Conservation (phyloP, 2,113 vertebrate genomes). For the Bufo gargarizans region DNA sequence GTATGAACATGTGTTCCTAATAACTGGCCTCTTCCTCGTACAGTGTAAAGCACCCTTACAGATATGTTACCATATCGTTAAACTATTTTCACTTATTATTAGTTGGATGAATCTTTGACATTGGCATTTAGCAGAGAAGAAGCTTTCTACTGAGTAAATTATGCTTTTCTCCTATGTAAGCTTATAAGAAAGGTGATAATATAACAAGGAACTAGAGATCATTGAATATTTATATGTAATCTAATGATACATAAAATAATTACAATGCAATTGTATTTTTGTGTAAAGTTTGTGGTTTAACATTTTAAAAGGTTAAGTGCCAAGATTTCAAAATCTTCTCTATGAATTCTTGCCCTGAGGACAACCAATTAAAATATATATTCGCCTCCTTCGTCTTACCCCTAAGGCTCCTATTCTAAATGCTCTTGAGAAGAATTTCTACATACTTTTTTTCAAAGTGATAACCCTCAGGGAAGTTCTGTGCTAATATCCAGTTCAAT, state of each 20-base stretch:
- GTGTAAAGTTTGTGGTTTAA: constrained; percentile 23
- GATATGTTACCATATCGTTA: background rate
- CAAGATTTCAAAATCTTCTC: constrained; percentile 29
- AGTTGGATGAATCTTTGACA: background rate
- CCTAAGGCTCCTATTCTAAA: constrained; percentile 31
- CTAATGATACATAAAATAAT: constrained; percentile 27
- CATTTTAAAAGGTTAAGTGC: constrained; percentile 40
- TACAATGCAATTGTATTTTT: background rate
- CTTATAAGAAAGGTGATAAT: background rate
- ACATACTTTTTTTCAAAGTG: constrained; percentile 39
- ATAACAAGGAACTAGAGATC: background rate
- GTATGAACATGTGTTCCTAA: no score
- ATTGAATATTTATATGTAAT: constrained; percentile 9
- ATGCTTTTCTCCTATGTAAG: background rate
- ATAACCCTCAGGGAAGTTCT: constrained; percentile 49
- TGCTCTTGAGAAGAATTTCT: constrained; percentile 27
- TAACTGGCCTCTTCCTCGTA: no score
- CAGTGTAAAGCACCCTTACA: no score
- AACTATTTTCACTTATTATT: background rate
- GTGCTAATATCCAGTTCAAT: constrained; percentile 52
- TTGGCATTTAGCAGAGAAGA: background rate
- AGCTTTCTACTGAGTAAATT: background rate
- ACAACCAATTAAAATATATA: constrained; percentile 54
- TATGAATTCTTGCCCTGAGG: constrained; percentile 35
- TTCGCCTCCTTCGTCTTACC: constrained; percentile 26